phyloP scores from a whole-genome alignment of 2,113 vertebrate genomes.

The Erpornis zantholeuca region DNA sequence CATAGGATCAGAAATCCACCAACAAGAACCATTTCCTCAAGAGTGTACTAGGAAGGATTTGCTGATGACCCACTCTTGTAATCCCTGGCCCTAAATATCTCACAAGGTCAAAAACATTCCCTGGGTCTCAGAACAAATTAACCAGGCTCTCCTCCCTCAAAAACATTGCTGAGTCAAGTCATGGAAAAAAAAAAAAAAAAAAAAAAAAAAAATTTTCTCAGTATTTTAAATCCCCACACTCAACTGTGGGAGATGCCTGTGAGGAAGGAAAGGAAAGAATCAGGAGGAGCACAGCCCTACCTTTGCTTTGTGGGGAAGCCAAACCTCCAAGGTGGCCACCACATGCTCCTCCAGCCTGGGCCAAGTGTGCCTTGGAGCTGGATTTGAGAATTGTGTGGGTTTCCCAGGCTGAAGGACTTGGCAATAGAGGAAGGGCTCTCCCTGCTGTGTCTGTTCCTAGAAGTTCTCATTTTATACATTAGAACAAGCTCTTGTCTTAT shows the following conservation, averaged over 20 bases:
- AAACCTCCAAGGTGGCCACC: neutral
- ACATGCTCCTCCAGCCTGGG: neutral
- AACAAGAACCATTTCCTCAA: neutral
- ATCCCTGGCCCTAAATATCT: neutral
- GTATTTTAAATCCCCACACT: neutral
- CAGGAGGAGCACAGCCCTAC: neutral
- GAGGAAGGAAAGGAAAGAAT: neutral
- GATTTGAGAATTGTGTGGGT: neutral
- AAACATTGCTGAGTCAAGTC: neutral
- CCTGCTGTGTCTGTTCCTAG: neutral
- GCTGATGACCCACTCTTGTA: neutral
- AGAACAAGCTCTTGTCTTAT: neutral
- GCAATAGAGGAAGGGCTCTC: neutral
- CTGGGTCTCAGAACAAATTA: neutral
- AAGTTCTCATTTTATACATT: neutral
- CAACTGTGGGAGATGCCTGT: neutral
- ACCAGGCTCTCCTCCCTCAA: neutral
- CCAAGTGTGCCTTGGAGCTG: neutral
- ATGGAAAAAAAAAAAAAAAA: neutral
- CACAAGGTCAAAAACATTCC: neutral
- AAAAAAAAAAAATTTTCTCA: neutral
- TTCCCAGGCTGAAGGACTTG: neutral
- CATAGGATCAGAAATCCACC: neutral
- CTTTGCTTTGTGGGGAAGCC: rapidly evolving
- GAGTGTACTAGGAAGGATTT: neutral